Evolutionary conservation across 2,113 vertebrate genomes (phyloP).

Genomic region (Clupea harengus): DNA sequence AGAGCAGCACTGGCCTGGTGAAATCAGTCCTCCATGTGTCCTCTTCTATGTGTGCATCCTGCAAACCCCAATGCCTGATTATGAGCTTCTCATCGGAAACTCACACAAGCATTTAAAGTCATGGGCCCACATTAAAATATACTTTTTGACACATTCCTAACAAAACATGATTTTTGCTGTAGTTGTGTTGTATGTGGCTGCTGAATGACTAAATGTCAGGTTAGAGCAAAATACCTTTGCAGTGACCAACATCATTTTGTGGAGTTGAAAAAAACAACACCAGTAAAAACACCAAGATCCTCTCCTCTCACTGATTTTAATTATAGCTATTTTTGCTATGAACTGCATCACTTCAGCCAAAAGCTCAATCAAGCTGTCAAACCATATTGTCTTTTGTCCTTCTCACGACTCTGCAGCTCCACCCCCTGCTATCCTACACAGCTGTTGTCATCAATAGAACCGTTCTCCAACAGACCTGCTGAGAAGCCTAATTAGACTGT

Average conservation of each 20-base stretch:
- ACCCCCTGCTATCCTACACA: not conserved
- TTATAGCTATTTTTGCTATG: not conserved
- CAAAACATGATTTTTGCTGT: too few species aligned
- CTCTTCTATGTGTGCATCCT: not conserved
- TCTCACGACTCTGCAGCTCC: not conserved
- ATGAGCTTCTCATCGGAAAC: not conserved
- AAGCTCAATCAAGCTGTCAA: not conserved
- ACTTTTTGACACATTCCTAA: not conserved
- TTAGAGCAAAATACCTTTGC: too few species aligned
- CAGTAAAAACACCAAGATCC: not conserved
- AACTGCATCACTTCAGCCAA: not conserved
- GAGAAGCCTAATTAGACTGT: not conserved
- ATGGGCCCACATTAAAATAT: not conserved
- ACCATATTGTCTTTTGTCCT: not conserved
- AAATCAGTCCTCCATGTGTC: not conserved
- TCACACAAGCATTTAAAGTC: too few species aligned
- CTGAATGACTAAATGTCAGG: not conserved
- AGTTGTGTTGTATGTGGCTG: not conserved
- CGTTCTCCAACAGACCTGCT: not conserved
- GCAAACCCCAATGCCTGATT: not conserved
- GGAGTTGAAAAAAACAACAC: not conserved
- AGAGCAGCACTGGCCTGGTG: too few species aligned
- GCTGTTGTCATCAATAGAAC: not conserved
- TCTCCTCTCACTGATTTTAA: not conserved
- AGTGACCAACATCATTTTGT: too few species aligned